A percentile compares a stretch with the other conserved stretches of the same genome.
Evolutionary conservation across 2,113 vertebrate genomes (phyloP).

Genomic region (Microtus richardsoni): DNA sequence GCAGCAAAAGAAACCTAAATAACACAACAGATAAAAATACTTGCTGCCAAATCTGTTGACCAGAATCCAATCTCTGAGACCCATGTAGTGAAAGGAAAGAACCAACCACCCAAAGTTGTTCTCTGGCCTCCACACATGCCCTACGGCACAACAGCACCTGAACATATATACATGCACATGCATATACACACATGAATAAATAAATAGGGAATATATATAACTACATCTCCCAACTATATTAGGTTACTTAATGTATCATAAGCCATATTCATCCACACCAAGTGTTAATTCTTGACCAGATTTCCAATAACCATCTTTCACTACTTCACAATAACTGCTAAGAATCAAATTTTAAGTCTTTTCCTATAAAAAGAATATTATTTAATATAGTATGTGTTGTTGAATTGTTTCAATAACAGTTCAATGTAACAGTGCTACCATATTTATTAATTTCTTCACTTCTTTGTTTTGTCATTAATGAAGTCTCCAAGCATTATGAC

Average conservation of each 20-base stretch:
- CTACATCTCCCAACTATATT: not conserved
- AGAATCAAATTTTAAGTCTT: slow-evolving; percentile 31
- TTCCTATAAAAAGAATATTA: not conserved
- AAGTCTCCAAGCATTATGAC: not conserved
- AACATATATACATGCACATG: not conserved
- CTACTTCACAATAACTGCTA: not conserved
- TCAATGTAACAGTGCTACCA: not conserved
- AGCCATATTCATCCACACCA: not conserved
- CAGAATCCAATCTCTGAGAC: not conserved
- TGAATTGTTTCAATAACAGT: not conserved
- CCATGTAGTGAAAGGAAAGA: not conserved
- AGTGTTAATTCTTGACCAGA: not conserved
- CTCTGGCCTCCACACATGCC: not conserved
- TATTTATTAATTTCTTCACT: slow-evolving; percentile 3
- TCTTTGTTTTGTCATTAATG: not conserved
- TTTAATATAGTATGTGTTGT: not conserved
- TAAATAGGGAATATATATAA: not conserved
- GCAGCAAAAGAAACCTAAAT: not conserved
- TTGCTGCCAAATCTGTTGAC: not conserved
- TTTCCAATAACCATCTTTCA: not conserved
- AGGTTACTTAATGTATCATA: not conserved
- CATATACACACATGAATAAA: not conserved
- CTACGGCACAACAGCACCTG: not conserved
- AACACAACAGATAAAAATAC: not conserved
- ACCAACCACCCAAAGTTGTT: not conserved